Conservation (phyloP, 2,888 invertebrate genomes). For the Macrophya alboannulata region DNA sequence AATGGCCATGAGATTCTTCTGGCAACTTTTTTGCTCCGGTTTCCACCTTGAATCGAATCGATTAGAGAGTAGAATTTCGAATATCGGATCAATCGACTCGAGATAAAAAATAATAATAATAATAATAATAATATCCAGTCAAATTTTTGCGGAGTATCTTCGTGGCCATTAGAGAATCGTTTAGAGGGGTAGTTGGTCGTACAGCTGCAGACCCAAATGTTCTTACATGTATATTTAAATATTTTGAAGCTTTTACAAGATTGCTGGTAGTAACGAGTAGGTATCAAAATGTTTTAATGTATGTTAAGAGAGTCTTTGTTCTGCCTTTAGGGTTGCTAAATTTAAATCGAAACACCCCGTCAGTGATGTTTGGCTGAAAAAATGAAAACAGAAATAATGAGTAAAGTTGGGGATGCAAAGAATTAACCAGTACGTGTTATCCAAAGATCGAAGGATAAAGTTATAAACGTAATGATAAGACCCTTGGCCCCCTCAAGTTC, state of each 20-base stretch:
- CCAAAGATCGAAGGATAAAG: conserved; percentile 1
- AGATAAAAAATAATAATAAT: background rate
- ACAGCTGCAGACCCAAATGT: background rate
- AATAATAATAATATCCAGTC: background rate
- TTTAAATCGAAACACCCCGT: background rate
- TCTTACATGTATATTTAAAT: conserved; percentile 25
- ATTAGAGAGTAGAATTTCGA: conserved; percentile 3
- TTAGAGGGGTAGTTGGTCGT: conserved; percentile 11
- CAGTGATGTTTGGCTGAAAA: background rate
- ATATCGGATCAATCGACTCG: conserved; percentile 36
- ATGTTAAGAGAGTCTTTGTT: background rate
- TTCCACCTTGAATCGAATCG: conserved; percentile 25
- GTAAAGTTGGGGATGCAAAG: background rate
- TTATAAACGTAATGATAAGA: background rate
- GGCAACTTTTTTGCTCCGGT: background rate
- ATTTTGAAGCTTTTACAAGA: conserved; percentile 24
- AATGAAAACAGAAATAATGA: background rate
- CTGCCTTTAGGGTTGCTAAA: background rate
- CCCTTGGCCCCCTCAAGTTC: background rate
- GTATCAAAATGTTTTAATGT: background rate
- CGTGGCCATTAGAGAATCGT: conserved; percentile 34
- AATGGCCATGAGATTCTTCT: background rate
- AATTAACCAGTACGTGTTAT: background rate
- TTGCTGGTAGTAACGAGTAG: conserved; percentile 17
- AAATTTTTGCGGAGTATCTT: conserved; percentile 20